Evolutionary conservation across 35 echinoderm and acorn worm genomes (phyloP).

Genomic region (Apostichopus parvimensis): DNA sequence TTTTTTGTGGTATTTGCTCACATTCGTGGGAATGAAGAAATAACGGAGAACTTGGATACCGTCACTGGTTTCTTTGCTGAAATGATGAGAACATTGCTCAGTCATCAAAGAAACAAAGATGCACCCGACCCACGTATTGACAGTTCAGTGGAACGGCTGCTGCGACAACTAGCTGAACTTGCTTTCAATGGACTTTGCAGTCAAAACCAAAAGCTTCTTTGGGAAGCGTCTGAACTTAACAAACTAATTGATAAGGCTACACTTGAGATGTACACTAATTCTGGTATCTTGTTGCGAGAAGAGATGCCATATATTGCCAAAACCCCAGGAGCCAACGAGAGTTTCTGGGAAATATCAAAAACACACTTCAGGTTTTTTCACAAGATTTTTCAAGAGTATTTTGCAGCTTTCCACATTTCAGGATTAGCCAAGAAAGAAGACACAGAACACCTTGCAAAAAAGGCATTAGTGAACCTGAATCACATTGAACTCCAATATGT

Average conservation of each 20-base stretch:
- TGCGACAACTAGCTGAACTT: neutral
- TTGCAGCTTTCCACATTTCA: neutral
- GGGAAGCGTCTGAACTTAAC: neutral
- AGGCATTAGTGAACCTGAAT: neutral
- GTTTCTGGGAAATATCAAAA: no score
- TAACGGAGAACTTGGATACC: neutral
- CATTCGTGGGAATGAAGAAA: neutral
- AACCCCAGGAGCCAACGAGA: neutral
- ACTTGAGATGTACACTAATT: neutral
- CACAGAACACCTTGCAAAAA: neutral
- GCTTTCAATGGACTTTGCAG: neutral
- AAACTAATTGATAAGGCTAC: neutral
- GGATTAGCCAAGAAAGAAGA: neutral
- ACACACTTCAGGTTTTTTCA: neutral
- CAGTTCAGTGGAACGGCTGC: no score
- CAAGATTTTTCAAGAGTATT: slow-evolving; percentile 10
- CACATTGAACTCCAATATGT: neutral
- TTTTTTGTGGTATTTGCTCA: neutral
- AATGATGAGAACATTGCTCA: neutral
- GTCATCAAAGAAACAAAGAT: neutral
- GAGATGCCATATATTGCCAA: neutral
- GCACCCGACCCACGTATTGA: neutral
- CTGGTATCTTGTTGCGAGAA: neutral
- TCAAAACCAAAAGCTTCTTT: neutral
- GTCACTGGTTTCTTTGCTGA: neutral